Evolutionary conservation across 2,888 invertebrate species (phyloP).

Genomic region (Apomyelois bistriatella): DNA sequence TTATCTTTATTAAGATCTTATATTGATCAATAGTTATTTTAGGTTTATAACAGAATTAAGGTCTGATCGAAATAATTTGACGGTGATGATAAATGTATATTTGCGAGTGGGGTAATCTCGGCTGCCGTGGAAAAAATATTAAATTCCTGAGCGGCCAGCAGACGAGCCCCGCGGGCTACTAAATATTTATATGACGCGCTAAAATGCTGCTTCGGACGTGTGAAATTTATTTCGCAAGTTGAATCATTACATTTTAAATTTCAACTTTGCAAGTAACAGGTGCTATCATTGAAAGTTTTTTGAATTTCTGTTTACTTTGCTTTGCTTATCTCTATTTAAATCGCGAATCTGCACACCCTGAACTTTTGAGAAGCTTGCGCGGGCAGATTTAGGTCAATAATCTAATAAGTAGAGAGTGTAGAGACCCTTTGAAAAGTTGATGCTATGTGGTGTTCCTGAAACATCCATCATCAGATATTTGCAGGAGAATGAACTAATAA

Average conservation of each 20-base stretch:
- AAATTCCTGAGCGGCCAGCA: slow-evolving; percentile 33
- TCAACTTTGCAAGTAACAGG: background rate
- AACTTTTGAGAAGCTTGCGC: no score
- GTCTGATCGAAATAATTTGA: slow-evolving; percentile 32
- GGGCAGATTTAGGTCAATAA: no score
- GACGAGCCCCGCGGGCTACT: slow-evolving; percentile 39
- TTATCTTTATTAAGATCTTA: slow-evolving; percentile 1
- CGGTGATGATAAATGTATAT: slow-evolving; percentile 41
- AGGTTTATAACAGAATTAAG: slow-evolving; percentile 11
- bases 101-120: slow-evolving; percentile 39
- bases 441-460: no score
- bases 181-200: slow-evolving; percentile 22
- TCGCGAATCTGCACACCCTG: no score
- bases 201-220: slow-evolving; percentile 38
- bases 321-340: background rate
- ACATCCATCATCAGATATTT: no score
- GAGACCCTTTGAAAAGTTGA: no score
- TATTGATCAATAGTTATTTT: background rate
- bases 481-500: no score
- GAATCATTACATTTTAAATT: slow-evolving; percentile 7
- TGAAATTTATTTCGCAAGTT: background rate
- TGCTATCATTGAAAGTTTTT: background rate
- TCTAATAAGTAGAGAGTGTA: no score
- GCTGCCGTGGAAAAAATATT: slow-evolving; percentile 40
- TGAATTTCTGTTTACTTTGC: background rate